Evolutionary conservation across 2,113 vertebrate genomes (phyloP).

Genomic region (Pithys albifrons): DNA sequence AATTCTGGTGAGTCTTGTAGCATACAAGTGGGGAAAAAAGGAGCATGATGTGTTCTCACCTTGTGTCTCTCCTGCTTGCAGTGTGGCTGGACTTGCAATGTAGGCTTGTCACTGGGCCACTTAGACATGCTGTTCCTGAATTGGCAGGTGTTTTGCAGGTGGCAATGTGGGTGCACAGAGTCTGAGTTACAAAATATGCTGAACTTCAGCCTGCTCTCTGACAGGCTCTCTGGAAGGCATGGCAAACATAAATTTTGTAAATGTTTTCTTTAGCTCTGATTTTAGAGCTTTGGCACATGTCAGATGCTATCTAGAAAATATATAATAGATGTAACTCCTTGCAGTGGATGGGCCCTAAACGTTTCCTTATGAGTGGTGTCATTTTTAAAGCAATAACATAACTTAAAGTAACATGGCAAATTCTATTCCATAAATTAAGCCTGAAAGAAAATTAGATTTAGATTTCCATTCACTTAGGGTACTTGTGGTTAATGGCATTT

Average conservation of each 20-base stretch:
- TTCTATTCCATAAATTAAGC: not conserved
- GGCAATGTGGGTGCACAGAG: too few species aligned
- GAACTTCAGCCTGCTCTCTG: not conserved
- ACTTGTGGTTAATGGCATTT: not conserved
- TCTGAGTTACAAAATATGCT: rapidly evolving
- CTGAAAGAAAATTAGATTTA: conserved; percentile 5
- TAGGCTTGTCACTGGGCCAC: not conserved
- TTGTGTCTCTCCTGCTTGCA: not conserved
- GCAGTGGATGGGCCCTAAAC: not conserved
- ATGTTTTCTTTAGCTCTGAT: not conserved
- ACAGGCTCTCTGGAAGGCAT: not conserved
- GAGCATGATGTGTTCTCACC: not conserved
- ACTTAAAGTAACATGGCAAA: not conserved
- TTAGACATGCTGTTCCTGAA: rapidly evolving
- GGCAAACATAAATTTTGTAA: not conserved
- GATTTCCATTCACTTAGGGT: conserved; percentile 7
- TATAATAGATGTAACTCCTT: not conserved
- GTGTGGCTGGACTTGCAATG: not conserved
- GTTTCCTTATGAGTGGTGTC: not conserved
- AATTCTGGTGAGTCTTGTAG: not conserved
- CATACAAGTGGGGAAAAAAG: rapidly evolving
- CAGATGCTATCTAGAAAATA: not conserved
- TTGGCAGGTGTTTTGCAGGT: not conserved
- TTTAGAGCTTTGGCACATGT: not conserved
- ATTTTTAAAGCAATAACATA: conserved; percentile 6